Conservation (phyloP, 2,888 invertebrate genomes). For the Hedychridium roseum region DNA sequence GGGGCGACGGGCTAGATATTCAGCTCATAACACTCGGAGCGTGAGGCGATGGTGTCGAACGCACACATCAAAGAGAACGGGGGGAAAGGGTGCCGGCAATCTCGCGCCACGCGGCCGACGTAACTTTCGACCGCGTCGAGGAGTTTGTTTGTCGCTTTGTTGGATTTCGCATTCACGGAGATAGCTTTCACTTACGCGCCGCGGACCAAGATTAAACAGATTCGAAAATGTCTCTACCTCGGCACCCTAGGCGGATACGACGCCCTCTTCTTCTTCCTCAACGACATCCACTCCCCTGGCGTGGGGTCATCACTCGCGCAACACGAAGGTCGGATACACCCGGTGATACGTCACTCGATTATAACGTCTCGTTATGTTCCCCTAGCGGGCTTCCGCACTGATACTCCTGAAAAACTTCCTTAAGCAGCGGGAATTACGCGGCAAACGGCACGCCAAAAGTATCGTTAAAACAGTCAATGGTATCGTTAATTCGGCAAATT, state of each 20-base stretch:
- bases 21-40: slow-evolving; percentile 54
- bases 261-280: no score
- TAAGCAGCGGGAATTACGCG: no score
- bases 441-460: no score
- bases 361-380: no score
- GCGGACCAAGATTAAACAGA: slow-evolving; percentile 62
- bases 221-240: slow-evolving; percentile 60
- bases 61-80: slow-evolving; percentile 52
- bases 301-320: slow-evolving; percentile 8
- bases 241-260: slow-evolving; percentile 26
- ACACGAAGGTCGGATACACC: no score
- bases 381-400: no score
- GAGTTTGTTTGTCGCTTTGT: slow-evolving; percentile 63
- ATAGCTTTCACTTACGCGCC: slow-evolving; percentile 63
- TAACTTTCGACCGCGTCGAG: slow-evolving; percentile 12
- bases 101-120: slow-evolving; percentile 20
- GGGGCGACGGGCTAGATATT: slow-evolving; percentile 36
- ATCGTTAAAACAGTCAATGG: no score
- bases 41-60: slow-evolving; percentile 54
- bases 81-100: slow-evolving; percentile 18
- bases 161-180: slow-evolving; percentile 62
- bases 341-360: no score
- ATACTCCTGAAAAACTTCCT: no score
- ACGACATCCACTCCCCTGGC: slow-evolving; percentile 6
- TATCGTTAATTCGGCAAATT: no score